Evolutionary conservation across 2,888 invertebrate genomes (phyloP), one percentile per base, ranked within the genome.

Genomic region (Macroteleia sp.): DNA sequence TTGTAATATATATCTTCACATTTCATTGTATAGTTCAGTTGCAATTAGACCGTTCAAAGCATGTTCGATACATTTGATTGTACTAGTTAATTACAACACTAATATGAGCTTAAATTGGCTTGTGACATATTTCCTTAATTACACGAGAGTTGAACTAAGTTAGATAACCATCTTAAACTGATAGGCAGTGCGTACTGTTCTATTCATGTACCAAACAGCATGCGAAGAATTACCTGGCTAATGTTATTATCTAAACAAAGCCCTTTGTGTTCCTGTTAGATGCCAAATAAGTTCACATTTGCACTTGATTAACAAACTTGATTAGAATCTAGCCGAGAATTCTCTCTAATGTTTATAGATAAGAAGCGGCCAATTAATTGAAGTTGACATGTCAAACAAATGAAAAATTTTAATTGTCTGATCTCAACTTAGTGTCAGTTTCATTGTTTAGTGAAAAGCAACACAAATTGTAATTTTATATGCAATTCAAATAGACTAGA

Each of bases 301-400:
- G 71, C 56, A 64, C 56, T 73, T 64, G 71, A 73, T 73, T 73
- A 73, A 44, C 56, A 61, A 71, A 71, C 50, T 44, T 54, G 61
- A 62, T 71, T 62, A 62, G 54, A 62, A 62, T 44, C 70, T 54
- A 20, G 28, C 46, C 10, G 41, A n/a, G 50, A 59, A 36, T 42
- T 42, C 32, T 4, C 36, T 36, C 5, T n/a, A 5, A 9, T 44
- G 44, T 61, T 42, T 17, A 25, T 34, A 50, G 70, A 70, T 70
- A 70, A 70, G 36, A 32, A 14, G 16, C 32, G 36, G 61, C 25
- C 25, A 36, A 28, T 69, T 69, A 57, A 69, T 69, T 69, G 32
- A 62, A 62, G 14, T 17, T 16, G 20, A 30, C 12, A n/a, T 44
- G 16, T 64, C 50, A 42, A 50, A 19, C 2, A 16, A 28, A 48